phyloP scores from a whole-genome alignment of 2,797 vertebrate genomes.

The Neosilurus hyrtlii region DNA sequence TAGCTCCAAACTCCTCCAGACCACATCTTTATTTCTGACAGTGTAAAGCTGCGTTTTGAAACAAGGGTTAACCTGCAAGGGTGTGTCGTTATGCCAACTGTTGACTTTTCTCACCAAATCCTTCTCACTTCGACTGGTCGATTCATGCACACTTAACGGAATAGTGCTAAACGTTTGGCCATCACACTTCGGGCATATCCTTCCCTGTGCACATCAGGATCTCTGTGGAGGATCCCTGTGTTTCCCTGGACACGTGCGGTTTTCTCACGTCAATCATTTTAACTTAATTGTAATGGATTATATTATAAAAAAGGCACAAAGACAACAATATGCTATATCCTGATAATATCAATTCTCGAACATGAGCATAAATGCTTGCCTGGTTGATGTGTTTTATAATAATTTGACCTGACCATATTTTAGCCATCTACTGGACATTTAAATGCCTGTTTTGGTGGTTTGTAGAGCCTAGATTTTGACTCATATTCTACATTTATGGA shows the following conservation, averaged over 20 bases:
- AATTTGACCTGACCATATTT: neutral
- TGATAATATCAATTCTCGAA: neutral
- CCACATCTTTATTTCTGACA: neutral
- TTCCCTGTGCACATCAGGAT: neutral
- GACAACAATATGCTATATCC: neutral
- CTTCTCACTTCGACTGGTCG: neutral
- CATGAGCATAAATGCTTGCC: neutral
- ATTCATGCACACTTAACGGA: slow-evolving; percentile 1
- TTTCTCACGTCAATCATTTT: slow-evolving; percentile 3
- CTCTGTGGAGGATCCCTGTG: neutral
- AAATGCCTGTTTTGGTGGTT: no score
- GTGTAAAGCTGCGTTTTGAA: neutral
- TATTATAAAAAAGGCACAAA: no score
- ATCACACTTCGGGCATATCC: neutral
- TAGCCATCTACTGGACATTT: neutral
- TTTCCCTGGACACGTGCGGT: neutral
- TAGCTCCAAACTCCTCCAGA: neutral
- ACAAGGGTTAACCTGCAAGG: neutral
- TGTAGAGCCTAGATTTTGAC: neutral
- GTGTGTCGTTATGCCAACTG: neutral
- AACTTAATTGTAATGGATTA: no score
- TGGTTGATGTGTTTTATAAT: neutral
- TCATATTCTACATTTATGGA: neutral
- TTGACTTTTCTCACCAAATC: slow-evolving; percentile 10
- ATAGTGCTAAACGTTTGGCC: slow-evolving; percentile 18